Base-by-base conservation (phyloP, 1,140 invertebrate species). In the Pseudomyrmex pallidus region DNA sequence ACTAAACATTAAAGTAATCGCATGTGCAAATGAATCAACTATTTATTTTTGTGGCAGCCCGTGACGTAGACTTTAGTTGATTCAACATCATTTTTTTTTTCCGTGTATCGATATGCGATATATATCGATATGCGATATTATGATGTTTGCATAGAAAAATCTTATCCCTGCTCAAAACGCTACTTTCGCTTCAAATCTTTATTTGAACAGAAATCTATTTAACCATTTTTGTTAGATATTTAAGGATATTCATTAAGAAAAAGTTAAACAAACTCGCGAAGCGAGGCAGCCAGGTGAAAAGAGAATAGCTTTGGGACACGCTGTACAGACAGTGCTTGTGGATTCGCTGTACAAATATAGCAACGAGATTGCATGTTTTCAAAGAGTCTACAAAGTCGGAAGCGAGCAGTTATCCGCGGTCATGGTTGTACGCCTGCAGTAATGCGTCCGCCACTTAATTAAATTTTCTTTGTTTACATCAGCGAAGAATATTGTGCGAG, bases 401-500 rank as follows among this genome's bases (percentile, higher is more conserved):
- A 80, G 66, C 54, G 46, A 72, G 54, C 46, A 61, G 66, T 80
- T 80, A 80, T 35, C 44, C 66, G 44, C 50, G 66, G 76, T 72
- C 76, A 80, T 54, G 76, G 76, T 78, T 57, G 44, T 72, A 17
- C 66, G 76, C 76, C 20, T 50, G 22, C 54, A 72, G 61, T 80
- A 80, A 80, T 80, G 66, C 66, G 7, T 48, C 52, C 66, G 54
- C 54, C 54, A 56, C 44, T 76, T 86, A 56, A 86, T 86, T 73
- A 87, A 77, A 73, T 64, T 87, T 87, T 82, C 57, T 84, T 73
- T 64, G 80, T 62, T 76, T 70, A 50, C 76, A 35, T 59, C 56
- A 9, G 4, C 10, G 70, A 13, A 15, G 22, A 66, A 62, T 86
- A 78, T 59, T 17, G 35, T 35, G 64, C 15, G 52, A 56, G 17